Base-by-base conservation (phyloP, 2,113 vertebrate genomes). In the Pollimyrus isidori region DNA sequence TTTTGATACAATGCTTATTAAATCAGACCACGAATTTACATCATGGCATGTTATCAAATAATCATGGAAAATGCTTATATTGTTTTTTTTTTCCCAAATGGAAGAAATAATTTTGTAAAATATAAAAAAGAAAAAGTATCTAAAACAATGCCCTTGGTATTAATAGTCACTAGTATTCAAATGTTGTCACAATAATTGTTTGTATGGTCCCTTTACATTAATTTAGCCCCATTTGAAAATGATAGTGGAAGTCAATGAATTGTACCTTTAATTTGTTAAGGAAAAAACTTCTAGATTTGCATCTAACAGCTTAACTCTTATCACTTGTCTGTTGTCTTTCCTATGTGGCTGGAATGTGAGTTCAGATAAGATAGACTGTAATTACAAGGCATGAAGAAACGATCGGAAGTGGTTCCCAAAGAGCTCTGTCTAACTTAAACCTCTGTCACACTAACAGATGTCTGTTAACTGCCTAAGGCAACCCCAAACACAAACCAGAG, bases 371-470 rank as follows among this genome's bases (percentile, higher is more conserved):
- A 89, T 85, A 39, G 82, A 26, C 58, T 39, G 89, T 87, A 89
- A 89, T 89, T 89, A 87, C 84, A 42, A 50, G 89, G 42, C 89
- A 89, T 89, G 89, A 86, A 89, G 46, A 83, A 87, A 52, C 84
- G 21, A 86, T 86, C 42, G 82, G 84, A 89, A 86, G 89, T 89
- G 84, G 84, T 65, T 89, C 89, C 56, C 89, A 45, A 69, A 50
- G 89, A 89, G 62, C 56, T 86, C 84, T 73, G 89, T 87, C 84
- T 89, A 48, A 23, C 83, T 87, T 53, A 89, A 73, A 69, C 42
- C 83, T 89, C 83, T 85, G 53, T 86, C 83, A 89, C 58, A 35
- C 52, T 56, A 65, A 53, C 58, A 86, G 83, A 89, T 89, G 88
- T 86, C 56, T 89, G 56, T 39, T 87, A 69, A 69, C 42, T 73